These are phyloP conservation scores for Urocitellus parryii DNA, from an alignment of 2,113 vertebrate species.

Conservation along the genomic window DNA sequence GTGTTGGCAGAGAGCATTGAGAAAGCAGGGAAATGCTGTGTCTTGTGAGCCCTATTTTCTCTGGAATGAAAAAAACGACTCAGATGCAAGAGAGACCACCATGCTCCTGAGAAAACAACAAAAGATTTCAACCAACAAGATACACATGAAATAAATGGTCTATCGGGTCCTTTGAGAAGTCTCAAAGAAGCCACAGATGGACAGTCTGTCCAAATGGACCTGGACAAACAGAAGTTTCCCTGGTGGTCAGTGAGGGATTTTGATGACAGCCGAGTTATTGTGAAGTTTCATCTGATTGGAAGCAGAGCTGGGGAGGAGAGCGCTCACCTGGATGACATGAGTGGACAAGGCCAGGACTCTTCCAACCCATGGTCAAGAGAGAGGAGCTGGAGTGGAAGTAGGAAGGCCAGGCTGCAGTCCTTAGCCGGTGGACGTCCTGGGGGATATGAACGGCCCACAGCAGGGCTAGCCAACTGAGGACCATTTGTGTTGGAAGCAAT, in stretches of 20 bases:
- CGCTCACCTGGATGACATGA: background rate
- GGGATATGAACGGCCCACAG: background rate
- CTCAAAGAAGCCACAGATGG: slow-evolving; percentile 11
- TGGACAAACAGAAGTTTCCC: background rate
- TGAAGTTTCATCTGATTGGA: background rate
- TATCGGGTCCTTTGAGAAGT: background rate
- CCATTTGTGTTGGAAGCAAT: background rate
- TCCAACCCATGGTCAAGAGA: background rate
- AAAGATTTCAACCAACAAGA: background rate
- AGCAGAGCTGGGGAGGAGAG: background rate
- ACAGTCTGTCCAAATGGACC: background rate
- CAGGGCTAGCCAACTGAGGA: background rate
- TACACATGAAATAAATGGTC: background rate
- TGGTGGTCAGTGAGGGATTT: background rate
- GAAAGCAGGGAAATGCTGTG: background rate
- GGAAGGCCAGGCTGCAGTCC: background rate
- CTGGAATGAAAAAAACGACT: background rate
- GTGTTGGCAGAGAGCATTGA: background rate
- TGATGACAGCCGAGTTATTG: background rate
- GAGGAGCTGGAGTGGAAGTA: background rate
- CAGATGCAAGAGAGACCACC: background rate
- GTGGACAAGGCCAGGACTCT: background rate
- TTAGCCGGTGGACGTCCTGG: background rate
- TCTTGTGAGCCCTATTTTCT: background rate
- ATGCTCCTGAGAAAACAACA: background rate